Evolutionary conservation across 2,797 vertebrate genomes (phyloP), one percentile per base, ranked within the genome.

Genomic region (Chiroxiphia lanceolata): DNA sequence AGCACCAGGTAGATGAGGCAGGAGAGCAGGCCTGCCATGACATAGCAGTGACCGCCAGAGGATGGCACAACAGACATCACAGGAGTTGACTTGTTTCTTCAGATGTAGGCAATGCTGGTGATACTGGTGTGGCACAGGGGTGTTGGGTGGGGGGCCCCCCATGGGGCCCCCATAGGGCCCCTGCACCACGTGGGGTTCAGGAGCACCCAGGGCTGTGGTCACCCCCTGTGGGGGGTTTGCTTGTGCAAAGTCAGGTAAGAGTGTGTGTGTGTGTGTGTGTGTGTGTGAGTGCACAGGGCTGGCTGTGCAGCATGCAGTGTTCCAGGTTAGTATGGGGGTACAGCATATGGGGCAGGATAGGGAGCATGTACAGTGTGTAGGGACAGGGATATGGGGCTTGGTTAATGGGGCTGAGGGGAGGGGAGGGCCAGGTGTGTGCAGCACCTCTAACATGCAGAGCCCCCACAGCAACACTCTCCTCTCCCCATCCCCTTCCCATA

Each of bases 141-240:
- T 44, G 48, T n/a, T 21, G n/a, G 17, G 6, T n/a, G 17, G 36
- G 14, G 51, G 27, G 1, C 0, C 5, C 5, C 7, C 15, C 60
- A 10, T 5, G 51, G 27, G 38, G 38, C 38, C 12, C 38, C 38
- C 38, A 38, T 13, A 13, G 19, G 34, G 61, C 29, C 34, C 9
- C 2, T 45, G 61, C 16, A 34, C 6, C 2, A 40, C 0, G 0
- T 71, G 75, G 75, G 44, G 26, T 33, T 6, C 5, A 3, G 70
- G 57, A 59, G 48, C 65, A 56, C 57, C 45, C 33, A 25, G 48
- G n/a, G 26, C 50, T 50, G 56, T 54, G 40, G 54, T 31, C 9
- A 29, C 31, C 8, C 27, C 26, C 51, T 33, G 45, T 0, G 4
- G 27, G 34, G 23, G 20, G 5, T 9, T 36, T 51, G 64, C 61